Conservation (phyloP, 2,888 invertebrate genomes). For the Spilosoma lubricipeda region DNA sequence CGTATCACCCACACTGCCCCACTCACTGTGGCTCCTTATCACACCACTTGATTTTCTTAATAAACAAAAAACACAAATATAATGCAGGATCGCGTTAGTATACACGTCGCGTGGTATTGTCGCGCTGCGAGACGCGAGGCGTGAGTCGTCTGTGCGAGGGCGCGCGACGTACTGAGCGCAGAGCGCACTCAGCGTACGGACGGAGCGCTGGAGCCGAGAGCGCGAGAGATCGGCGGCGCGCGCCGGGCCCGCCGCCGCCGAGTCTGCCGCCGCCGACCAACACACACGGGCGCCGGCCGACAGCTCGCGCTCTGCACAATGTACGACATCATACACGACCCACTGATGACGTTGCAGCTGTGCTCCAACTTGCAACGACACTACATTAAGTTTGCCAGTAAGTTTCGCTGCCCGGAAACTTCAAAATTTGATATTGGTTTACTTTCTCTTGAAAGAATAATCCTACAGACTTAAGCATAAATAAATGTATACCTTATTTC, state of each 20-base stretch:
- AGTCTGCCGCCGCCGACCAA: constrained; percentile 24
- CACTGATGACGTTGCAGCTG: background rate
- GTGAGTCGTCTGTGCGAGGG: constrained; percentile 16
- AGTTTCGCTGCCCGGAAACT: background rate
- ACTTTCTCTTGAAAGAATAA: background rate
- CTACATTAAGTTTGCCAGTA: background rate
- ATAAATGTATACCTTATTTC: no score
- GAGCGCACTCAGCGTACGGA: no score
- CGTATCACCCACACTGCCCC: constrained; percentile 1
- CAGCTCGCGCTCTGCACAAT: background rate
- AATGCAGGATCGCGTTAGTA: background rate
- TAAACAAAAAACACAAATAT: background rate
- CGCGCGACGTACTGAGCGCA: constrained; percentile 25
- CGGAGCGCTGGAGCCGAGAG: background rate
- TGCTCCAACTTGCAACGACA: background rate
- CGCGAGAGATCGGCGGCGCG: background rate
- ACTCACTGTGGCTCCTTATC: background rate
- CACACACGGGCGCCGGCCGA: no score
- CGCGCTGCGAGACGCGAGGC: background rate
- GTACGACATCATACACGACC: background rate
- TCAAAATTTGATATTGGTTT: background rate
- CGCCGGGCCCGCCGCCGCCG: constrained; percentile 21
- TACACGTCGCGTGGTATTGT: constrained; percentile 6
- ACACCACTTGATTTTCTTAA: background rate
- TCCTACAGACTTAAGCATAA: background rate